Conservation (phyloP, 2,888 invertebrate genomes). For the Lithophane leautieri region DNA sequence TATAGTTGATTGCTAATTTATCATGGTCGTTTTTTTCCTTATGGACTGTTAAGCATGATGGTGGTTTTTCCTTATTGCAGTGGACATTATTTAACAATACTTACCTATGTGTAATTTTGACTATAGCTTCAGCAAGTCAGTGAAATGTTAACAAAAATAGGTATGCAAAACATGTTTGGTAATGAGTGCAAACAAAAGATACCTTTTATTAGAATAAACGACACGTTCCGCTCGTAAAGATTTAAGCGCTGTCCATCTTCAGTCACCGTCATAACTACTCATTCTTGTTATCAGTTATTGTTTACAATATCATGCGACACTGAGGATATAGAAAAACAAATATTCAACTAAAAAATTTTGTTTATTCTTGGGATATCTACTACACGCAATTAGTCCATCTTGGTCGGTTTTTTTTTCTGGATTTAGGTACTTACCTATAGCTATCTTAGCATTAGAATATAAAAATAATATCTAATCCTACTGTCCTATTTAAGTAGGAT, state of each 20-base stretch:
- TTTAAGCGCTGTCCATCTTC: slow-evolving; percentile 70
- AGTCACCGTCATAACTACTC: no score
- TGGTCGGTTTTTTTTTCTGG: no score
- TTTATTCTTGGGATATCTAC: no score
- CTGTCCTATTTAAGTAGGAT: no score
- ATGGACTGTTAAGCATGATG: background rate
- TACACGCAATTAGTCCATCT: no score
- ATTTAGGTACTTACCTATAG: no score
- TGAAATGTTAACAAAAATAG: slow-evolving; percentile 53
- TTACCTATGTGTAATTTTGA: slow-evolving; percentile 4
- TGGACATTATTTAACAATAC: slow-evolving; percentile 13
- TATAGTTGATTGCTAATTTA: background rate
- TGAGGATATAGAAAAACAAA: background rate
- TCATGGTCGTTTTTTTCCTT: background rate
- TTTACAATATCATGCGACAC: slow-evolving; percentile 21
- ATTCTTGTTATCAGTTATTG: slow-evolving; percentile 42
- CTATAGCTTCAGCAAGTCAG: slow-evolving; percentile 24
- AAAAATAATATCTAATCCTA: no score
- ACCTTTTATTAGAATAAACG: slow-evolving; percentile 47
- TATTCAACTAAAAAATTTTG: no score
- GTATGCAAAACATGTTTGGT: slow-evolving; percentile 46
- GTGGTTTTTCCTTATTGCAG: slow-evolving; percentile 11
- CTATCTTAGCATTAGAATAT: no score
- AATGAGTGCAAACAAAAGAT: slow-evolving; percentile 44
- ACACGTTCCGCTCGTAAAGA: slow-evolving; percentile 74